Percentiles rank a stretch among this genome's conserved stretches.
Conservation (phyloP, 2,797 vertebrate genomes). For the Poeciliopsis turneri region DNA sequence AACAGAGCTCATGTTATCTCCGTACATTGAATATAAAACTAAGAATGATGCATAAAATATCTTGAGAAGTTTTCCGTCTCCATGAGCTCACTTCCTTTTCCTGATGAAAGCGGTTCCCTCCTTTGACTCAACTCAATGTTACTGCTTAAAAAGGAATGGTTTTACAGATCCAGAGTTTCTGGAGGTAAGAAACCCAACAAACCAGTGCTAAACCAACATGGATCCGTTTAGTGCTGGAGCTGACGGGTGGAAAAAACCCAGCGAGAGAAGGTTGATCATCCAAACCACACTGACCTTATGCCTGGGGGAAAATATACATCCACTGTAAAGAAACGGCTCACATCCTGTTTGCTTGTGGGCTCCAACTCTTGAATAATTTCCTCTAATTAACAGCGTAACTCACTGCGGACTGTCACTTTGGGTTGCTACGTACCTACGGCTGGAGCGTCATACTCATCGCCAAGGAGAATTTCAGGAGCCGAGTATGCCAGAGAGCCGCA, state of each 20-base stretch:
- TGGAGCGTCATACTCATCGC: constrained; percentile 97
- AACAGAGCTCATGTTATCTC: neutral
- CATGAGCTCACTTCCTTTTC: neutral
- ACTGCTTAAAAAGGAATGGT: neutral
- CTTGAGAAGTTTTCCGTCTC: neutral
- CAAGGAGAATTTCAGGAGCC: constrained; percentile 95
- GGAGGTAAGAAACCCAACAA: neutral
- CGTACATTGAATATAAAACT: neutral
- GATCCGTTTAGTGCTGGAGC: neutral
- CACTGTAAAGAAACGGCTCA: constrained; percentile 16
- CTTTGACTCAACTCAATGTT: neutral
- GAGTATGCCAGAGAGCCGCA: constrained; percentile 97
- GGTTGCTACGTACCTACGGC: constrained; percentile 88
- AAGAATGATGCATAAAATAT: neutral
- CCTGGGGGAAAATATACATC: constrained; percentile 12
- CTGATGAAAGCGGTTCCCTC: neutral
- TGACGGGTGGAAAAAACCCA: neutral
- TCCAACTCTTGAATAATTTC: neutral
- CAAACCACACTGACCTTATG: neutral
- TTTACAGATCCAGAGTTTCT: neutral
- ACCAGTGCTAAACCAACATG: neutral
- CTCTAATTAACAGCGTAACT: constrained; percentile 36
- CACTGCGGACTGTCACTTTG: constrained; percentile 16
- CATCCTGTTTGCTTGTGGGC: constrained; percentile 15
- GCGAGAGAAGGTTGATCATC: neutral